Percentiles rank a stretch among this genome's conserved stretches.
Evolutionary conservation across 2,888 invertebrate species (phyloP).

Genomic region (Amphipyra berbera): DNA sequence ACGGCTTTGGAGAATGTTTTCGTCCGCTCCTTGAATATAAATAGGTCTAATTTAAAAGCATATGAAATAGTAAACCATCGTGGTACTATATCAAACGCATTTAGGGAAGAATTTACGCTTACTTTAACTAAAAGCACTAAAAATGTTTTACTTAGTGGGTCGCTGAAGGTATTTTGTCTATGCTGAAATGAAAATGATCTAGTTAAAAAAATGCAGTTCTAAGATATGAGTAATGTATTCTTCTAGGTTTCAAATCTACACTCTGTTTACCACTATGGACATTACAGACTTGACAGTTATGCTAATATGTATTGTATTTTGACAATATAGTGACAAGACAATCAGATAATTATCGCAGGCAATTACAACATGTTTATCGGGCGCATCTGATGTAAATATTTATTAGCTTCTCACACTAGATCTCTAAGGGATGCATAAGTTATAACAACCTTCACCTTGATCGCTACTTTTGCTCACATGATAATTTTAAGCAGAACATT

Average conservation of each 20-base stretch:
- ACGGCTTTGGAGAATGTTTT: slow-evolving; percentile 67
- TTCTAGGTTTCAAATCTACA: too few relatives aligned
- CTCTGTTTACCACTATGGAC: too few relatives aligned
- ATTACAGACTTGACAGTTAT: too few relatives aligned
- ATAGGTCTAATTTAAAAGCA: slow-evolving; percentile 75
- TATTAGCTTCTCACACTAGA: slow-evolving; percentile 12
- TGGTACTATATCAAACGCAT: slow-evolving; percentile 36
- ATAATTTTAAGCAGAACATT: too few relatives aligned
- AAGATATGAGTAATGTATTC: too few relatives aligned
- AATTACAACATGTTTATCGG: slow-evolving; percentile 13
- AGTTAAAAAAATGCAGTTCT: too few relatives aligned
- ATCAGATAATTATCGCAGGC: neutral
- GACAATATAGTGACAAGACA: too few relatives aligned
- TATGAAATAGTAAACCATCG: slow-evolving; percentile 53
- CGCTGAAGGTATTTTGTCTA: neutral
- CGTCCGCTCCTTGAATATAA: slow-evolving; percentile 72
- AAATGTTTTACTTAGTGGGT: slow-evolving; percentile 28
- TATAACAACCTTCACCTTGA: too few relatives aligned
- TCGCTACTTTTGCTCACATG: too few relatives aligned
- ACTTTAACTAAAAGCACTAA: slow-evolving; percentile 1
- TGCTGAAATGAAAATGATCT: neutral
- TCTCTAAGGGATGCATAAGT: neutral
- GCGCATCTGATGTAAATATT: slow-evolving; percentile 17
- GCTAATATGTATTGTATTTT: too few relatives aligned
- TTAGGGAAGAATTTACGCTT: slow-evolving; percentile 28